Percentiles rank a stretch among this genome's conserved stretches.
Evolutionary conservation across 2,113 vertebrate species (phyloP).

Genomic region (Arenaria interpres): DNA sequence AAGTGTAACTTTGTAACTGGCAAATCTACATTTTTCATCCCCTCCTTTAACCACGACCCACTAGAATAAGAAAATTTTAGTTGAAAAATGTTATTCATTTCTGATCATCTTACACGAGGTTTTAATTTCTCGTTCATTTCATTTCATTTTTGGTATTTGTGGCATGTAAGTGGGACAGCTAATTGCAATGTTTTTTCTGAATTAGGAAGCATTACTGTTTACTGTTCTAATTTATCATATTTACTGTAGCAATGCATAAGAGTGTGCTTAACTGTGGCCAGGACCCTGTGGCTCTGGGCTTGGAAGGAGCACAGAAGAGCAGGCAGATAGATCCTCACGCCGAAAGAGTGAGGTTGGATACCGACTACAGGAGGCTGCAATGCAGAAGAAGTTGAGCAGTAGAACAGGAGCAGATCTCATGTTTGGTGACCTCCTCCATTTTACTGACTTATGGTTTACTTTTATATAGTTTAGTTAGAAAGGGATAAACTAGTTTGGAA

Average conservation of each 20-base stretch:
- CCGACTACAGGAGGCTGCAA: background rate
- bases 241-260: background rate
- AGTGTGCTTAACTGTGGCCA: background rate
- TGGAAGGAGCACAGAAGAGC: background rate
- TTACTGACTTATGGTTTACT: background rate
- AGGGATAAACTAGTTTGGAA: background rate
- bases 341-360: background rate
- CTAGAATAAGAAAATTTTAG: background rate
- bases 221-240: background rate
- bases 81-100: background rate
- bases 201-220: background rate
- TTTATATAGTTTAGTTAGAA: background rate
- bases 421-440: background rate
- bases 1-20: background rate
- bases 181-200: background rate
- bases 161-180: background rate
- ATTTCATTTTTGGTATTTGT: background rate
- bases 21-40: background rate
- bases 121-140: background rate
- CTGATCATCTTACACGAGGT: background rate
- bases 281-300: background rate
- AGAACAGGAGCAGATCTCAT: background rate
- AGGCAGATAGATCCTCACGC: background rate
- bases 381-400: background rate
- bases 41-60: background rate